Evolutionary conservation across 2,888 invertebrate species (phyloP), one percentile per base, ranked within the genome.

Genomic region (Drosophila neoperkinsi): DNA sequence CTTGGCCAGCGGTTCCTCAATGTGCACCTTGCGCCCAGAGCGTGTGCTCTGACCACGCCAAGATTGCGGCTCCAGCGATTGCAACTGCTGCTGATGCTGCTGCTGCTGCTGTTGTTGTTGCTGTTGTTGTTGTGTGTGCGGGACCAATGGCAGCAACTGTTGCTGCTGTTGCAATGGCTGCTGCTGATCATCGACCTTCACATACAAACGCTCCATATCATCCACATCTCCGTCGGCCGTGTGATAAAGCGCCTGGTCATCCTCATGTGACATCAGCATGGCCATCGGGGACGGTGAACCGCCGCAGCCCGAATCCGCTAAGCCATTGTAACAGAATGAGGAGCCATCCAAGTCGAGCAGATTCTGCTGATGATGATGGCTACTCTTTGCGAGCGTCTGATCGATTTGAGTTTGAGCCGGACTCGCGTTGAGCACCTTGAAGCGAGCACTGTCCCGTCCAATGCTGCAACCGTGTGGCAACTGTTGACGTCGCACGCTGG

Each of bases 161-260:
- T 84, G 88, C 66, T 85, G 90, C 56, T 84, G 89, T 55, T 82
- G 88, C 49, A 61, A 43, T 41, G 84, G 78, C 18, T 80, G 88
- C 62, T 86, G 88, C 31, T 84, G 82, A 73, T 93, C 93, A 51
- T 93, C 93, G 51, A 93, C 91, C 81, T 93, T 93, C 46, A 93
- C 92, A 75, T 93, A 93, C 60, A 93, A 82, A 63, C 93, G 92
- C 77, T 93, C 92, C 90, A 92, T 91, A 36, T 93, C 93, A 69
- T 92, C 92, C 63, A 91, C 78, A 68, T 92, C 92, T 6, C 91
- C 91, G 52, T 91, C 91, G 46, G 92, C 92, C 11, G 91, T 91
- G 55, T 92, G 92, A 59, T 92, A 92, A 11, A 92, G 63, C 0
- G 88, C 90, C 62, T 91, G 91, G 16, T 91, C 91, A 11, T 89